Evolutionary conservation across 2,797 vertebrate species (phyloP), one percentile per base, ranked within the genome.

Genomic region (Gadopsis marmoratus): DNA sequence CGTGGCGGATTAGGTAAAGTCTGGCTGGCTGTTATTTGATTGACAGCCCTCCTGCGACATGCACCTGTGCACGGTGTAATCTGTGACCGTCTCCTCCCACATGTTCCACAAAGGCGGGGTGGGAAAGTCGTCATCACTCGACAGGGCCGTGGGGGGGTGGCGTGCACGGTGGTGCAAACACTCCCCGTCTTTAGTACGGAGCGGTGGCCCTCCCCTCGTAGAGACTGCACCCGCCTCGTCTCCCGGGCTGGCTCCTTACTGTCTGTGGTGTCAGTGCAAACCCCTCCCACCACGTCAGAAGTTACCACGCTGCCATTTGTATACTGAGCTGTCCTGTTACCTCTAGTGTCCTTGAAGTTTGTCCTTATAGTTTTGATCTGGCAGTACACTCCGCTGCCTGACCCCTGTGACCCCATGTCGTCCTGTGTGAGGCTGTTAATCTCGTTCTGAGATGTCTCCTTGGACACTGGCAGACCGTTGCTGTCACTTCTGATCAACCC

Each of bases 241-340:
- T 94, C 93, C 29, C 41, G 79, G 10, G 66, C 53, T 0, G 82
- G 33, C 75, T 91, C 90, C 9, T 85, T 87, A 41, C 56, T 74
- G 17, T 95, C 95, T 5, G 85, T 75, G 53, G 89, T 81, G 66
- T 96, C 95, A 7, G 88, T 92, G 77, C 94, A 95, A 60, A 96
- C 95, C 9, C 95, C 95, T 33, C 95, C 95, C 65, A 96, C 88
- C 83, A 86, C 87, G 35, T 96, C 95, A 0, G 95, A 94, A 10
- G 94, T 91, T 11, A 96, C 95, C 37, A 96, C 92, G 19, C 95
- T 96, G 59, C 95, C 95, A 55, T 96, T 96, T 64, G 91, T 91
- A 47, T 95, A 96, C 6, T 93, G 93, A 73, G 92, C 81, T 81
- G 85, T 87, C 87, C 91, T 88, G 88, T 94, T 95, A 13, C 89